Evolutionary conservation across 1,140 invertebrate genomes (phyloP), one percentile per base, ranked within the genome.

Genomic region (Zaprionus taronus): DNA sequence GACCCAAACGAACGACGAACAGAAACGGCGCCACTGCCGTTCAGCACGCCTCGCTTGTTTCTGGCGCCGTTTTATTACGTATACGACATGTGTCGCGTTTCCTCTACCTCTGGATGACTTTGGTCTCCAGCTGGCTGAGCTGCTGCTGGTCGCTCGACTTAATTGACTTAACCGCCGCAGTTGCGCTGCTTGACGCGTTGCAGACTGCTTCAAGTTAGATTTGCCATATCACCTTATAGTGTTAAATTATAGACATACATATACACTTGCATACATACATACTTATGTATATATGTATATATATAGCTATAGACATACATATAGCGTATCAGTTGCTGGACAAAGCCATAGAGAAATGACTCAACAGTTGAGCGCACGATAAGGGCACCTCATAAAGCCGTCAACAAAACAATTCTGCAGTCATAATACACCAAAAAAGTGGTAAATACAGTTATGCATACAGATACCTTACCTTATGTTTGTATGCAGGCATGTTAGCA

Each of bases 301-400:
- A 55, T n/a, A 53, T 41, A 57, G 14, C 36, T 20, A 56, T 24
- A 24, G 26, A 28, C 26, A 28, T 64, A 28, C n/a, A 51, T 14
- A 22, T 51, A 51, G 41, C 41, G n/a, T 67, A 69, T 51, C 62
- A 53, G 31, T 60, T 20, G 49, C 15, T 38, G 24, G 2, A 9
- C n/a, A 47, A 20, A 34, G 38, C 26, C 38, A 34, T 31, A 26
- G 26, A 20, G 53, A 22, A 38, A 41, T 85, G 82, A 85, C 75
- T 85, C 82, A 85, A 84, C 79, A 79, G 83, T 81, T 81, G 71
- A 75, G 75, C 41, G 76, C 22, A 61, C 83, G 83, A 86, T 85
- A 85, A 86, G 75, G 61, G 58, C 17, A 17, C 53, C 53, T 41
- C 22, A 63, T 77, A 77, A 79, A 62, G 17, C 9, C 5, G n/a